Conservation (phyloP, 2,797 vertebrate species). For the Sebastes cheni region DNA sequence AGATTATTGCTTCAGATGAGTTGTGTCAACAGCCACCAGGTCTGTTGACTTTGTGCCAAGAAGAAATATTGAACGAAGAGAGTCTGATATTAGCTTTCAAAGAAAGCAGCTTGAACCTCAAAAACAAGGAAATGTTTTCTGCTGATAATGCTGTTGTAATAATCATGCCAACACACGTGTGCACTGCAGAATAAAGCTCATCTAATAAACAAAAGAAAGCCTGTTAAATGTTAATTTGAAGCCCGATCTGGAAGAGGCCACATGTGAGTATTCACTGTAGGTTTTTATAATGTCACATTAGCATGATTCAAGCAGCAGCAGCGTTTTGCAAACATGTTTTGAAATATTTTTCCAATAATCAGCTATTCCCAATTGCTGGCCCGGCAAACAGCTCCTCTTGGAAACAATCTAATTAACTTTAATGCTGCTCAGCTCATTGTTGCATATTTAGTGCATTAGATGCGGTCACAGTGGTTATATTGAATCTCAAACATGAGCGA, state of each 20-base stretch:
- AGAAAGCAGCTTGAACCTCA: neutral
- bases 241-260: constrained; percentile 5
- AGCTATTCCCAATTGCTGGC: neutral
- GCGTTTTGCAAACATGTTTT: constrained; percentile 9
- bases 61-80: neutral
- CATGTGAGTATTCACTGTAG: neutral
- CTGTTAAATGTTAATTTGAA: constrained; percentile 7
- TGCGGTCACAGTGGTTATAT: neutral
- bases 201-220: neutral
- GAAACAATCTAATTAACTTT: constrained; percentile 10
- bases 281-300: constrained; percentile 21
- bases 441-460: neutral
- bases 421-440: neutral
- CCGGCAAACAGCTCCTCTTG: neutral
- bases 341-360: constrained; percentile 17
- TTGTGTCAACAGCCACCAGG: neutral
- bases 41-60: constrained; percentile 5
- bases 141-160: neutral
- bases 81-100: neutral
- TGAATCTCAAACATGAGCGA: neutral
- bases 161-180: neutral
- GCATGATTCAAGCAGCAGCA: constrained; percentile 12
- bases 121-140: constrained; percentile 7
- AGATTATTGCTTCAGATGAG: constrained; percentile 5
- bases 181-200: neutral